Evolutionary conservation across 2,888 invertebrate species (phyloP), one percentile per base, ranked within the genome.

Genomic region (Panzeria rudis): DNA sequence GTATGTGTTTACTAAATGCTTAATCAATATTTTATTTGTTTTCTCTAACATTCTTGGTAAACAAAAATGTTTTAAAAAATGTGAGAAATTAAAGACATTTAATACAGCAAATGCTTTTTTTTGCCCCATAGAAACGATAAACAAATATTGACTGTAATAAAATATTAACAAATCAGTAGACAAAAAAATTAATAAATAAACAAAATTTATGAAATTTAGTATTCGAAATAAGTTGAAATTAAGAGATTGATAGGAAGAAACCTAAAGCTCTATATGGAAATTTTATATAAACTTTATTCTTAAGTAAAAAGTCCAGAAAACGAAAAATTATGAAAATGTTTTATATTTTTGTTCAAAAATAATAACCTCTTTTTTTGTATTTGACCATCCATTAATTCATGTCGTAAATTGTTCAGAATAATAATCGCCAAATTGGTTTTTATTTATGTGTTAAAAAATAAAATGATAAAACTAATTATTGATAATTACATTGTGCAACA

Each of bases 11-110:
- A 44, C 35, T 59, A 35, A 35, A 56, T 5, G n/a, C 9, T 59
- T 44, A 64, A 44, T 25, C 3, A 15, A 44, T 44, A n/a, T 23
- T 44, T 44, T 38, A 44, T 64, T 64, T 64, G 15, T 44, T 64
- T 64, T 25, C 5, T 64, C 64, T 64, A 41, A 41, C 41, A 6
- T n/a, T 23, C 25, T n/a, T 2, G 1, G 25, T 15, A 15, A 64
- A 64, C 41, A 44, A 64, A 64, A 38, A 38, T 13, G 7, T 29
- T 9, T 23, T 41, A 20, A 41, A 62, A n/a, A 47, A 17, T 4
- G 15, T 41, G 9, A n/a, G 64, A 64, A 64, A 64, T 64, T 64
- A 23, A 25, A 64, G n/a, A 44, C 25, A 64, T 64, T 64, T 29
- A 29, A 41, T n/a, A 41, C 23, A 62, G 41, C 15, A 25, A 64